Conservation (phyloP, 2,113 vertebrate species). For the Picathartes gymnocephalus region DNA sequence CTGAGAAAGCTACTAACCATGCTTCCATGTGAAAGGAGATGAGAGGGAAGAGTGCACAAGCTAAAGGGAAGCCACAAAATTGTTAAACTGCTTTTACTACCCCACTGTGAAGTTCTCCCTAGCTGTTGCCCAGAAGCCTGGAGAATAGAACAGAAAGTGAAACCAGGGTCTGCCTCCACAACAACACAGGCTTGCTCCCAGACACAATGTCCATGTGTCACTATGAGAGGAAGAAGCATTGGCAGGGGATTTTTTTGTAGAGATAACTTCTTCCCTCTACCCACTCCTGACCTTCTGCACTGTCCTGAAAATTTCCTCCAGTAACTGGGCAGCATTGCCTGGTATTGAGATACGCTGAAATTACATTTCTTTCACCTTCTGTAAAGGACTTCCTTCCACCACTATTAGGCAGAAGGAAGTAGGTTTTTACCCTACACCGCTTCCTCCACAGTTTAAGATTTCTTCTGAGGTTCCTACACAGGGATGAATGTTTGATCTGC, state of each 20-base stretch:
- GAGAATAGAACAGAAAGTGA: background rate
- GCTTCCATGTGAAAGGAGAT: background rate
- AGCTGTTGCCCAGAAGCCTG: background rate
- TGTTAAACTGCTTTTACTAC: background rate
- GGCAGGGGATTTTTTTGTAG: background rate
- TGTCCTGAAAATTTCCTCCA: background rate
- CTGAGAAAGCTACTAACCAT: background rate
- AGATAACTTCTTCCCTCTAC: accelerated
- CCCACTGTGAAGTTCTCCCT: background rate
- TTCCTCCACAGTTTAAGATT: background rate
- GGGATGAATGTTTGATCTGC: background rate
- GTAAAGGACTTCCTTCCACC: background rate
- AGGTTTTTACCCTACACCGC: background rate
- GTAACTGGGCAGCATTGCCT: background rate
- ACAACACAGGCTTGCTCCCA: background rate
- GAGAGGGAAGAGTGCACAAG: background rate
- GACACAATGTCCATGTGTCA: background rate
- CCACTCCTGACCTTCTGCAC: background rate
- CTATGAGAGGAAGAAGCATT: accelerated
- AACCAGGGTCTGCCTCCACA: background rate
- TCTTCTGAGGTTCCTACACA: background rate
- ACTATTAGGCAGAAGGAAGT: background rate
- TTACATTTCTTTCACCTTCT: background rate
- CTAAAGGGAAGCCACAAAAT: background rate
- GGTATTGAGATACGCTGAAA: background rate